These are phyloP conservation scores for Cybosia mesomella DNA, from an alignment of 2,888 invertebrate genomes.

Conservation along the genomic window DNA sequence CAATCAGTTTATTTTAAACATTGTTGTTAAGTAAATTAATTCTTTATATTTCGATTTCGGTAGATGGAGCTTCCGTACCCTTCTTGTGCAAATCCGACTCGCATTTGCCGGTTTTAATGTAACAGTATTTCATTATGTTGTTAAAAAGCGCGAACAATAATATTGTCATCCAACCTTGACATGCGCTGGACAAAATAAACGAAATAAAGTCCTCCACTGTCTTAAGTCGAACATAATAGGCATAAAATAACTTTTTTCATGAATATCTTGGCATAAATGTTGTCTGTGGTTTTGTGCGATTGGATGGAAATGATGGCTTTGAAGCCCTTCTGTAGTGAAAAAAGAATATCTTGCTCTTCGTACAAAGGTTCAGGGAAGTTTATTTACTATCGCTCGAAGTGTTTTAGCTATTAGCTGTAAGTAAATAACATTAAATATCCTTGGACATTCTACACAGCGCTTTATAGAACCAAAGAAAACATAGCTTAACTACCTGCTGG, in stretches of 20 bases:
- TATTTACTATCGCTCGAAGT: neutral
- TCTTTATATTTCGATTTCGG: too few relatives aligned
- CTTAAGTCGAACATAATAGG: neutral
- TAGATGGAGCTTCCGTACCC: neutral
- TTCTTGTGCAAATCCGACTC: neutral
- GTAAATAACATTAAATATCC: too few relatives aligned
- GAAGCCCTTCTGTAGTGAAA: conserved; percentile 2
- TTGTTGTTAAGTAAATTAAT: too few relatives aligned
- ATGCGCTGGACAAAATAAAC: conserved; percentile 3
- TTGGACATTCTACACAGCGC: too few relatives aligned
- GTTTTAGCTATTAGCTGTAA: too few relatives aligned
- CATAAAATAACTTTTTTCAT: conserved; percentile 2
- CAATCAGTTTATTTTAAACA: too few relatives aligned
- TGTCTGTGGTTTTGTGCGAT: conserved; percentile 17
- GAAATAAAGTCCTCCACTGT: neutral
- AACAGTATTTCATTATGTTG: neutral
- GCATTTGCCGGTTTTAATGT: neutral
- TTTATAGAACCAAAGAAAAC: too few relatives aligned
- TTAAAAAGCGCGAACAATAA: neutral
- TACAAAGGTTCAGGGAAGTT: neutral
- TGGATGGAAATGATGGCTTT: conserved; percentile 9
- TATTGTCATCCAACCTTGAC: neutral
- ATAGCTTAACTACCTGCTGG: too few relatives aligned
- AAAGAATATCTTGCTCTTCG: neutral
- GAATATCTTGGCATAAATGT: neutral